Percentiles rank a stretch among this genome's conserved stretches.
Conservation (phyloP, 2,888 invertebrate species). For the Hyalella azteca region DNA sequence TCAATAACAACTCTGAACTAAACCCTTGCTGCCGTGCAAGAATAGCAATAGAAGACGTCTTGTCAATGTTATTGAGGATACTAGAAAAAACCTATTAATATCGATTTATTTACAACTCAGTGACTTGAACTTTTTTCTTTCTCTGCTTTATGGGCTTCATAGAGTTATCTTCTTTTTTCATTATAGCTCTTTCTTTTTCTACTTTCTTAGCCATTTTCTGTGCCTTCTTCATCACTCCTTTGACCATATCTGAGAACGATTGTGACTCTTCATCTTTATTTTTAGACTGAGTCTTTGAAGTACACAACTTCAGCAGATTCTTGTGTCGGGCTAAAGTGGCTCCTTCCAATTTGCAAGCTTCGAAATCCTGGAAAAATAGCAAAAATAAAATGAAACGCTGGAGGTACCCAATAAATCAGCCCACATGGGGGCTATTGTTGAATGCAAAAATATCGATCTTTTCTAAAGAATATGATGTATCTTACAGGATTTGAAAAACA, state of each 20-base stretch:
- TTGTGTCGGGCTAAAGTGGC: neutral
- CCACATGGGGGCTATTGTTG: no score
- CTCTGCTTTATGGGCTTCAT: slow-evolving; percentile 8
- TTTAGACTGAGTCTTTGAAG: neutral
- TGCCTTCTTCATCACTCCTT: slow-evolving; percentile 18
- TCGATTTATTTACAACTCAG: slow-evolving; percentile 22
- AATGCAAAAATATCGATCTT: no score
- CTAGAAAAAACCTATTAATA: no score
- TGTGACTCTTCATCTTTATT: neutral
- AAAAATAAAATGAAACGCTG: neutral
- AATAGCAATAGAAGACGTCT: no score
- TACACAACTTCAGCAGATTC: neutral
- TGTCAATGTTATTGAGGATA: no score
- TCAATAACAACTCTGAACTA: no score
- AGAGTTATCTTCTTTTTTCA: slow-evolving; percentile 4
- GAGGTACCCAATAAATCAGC: neutral
- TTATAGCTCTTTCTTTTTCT: slow-evolving; percentile 15
- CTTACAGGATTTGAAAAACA: no score
- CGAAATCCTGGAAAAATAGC: neutral
- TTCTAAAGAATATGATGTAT: no score
- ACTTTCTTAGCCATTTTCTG: slow-evolving; percentile 12
- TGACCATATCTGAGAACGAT: slow-evolving; percentile 21
- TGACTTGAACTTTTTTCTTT: slow-evolving; percentile 16
- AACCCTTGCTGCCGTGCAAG: no score
- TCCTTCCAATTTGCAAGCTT: neutral